Percentiles rank a stretch among this genome's conserved stretches.
Conservation (phyloP, 2,797 vertebrate species). For the Philypnodon macrostomus region DNA sequence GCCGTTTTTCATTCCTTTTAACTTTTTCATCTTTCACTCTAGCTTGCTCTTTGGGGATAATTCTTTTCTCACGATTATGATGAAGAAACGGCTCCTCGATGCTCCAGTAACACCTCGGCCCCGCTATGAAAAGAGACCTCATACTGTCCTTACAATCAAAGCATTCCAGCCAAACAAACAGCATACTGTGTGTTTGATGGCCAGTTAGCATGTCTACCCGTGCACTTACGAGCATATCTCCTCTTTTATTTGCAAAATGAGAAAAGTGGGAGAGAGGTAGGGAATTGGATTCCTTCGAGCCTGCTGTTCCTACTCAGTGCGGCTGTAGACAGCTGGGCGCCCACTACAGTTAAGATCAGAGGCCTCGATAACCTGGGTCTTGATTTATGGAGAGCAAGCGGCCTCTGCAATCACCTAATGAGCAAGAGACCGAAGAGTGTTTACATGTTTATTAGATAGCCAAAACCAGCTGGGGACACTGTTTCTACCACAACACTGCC, state of each 20-base stretch:
- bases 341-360: constrained; percentile 95
- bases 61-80: constrained; percentile 48
- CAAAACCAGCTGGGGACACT: constrained; percentile 87
- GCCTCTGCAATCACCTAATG: constrained; percentile 93
- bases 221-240: constrained; percentile 59
- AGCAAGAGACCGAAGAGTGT: constrained; percentile 93
- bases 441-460: constrained; percentile 99
- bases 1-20: constrained; percentile 71
- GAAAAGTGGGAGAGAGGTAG: constrained; percentile 71
- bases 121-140: constrained; percentile 34
- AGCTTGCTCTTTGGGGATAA: constrained; percentile 41
- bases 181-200: constrained; percentile 37
- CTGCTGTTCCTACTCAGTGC: constrained; percentile 83
- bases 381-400: constrained; percentile 90
- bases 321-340: constrained; percentile 96
- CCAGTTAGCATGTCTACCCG: constrained; percentile 46
- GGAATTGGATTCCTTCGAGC: constrained; percentile 89
- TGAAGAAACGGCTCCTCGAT: constrained; percentile 25
- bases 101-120: constrained; percentile 25
- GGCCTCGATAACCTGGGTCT: constrained; percentile 92
- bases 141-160: constrained; percentile 11
- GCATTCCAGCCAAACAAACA: constrained; percentile 33
- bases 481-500: constrained; percentile 36
- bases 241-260: constrained; percentile 74
- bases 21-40: constrained; percentile 63